Base-by-base conservation (phyloP, 1,140 invertebrate genomes). In the Armadillidium nasatum region DNA sequence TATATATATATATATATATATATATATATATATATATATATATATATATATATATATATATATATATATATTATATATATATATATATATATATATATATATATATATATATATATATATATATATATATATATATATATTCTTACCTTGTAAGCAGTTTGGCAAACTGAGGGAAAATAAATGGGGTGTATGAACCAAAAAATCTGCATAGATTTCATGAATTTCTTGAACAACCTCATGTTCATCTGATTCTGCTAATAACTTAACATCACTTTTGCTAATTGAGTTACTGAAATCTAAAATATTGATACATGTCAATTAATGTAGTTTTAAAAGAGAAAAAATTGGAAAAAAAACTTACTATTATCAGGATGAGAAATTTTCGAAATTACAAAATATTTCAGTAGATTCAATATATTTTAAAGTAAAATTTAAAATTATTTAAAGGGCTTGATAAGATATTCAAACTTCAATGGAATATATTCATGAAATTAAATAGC, bases 201-300 rank as follows among this genome's bases (percentile, higher is more conserved):
- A 98, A 87, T 99, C 96, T 9, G 92, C 95, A 87, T 96, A 98
- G 84, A 94, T 91, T 86, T 98, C 96, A 84, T 96, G 90, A 0
- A 98, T 91, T 87, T 98, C 96, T 81, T 94, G 87, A 9, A 99
- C 96, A 22, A 94, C 91, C 88, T 99, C 97, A 84, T 97, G 93
- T 84, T 99, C 96, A 87, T 99, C 97, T 82, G 92, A 94, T 86
- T 99, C 97, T 0, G 97, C 97, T 76, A 99, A 84, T 19, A 91
- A 88, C 87, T 99, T 99, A 11, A 99, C 91, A 85, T 99, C 96
- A 44, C 94, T 93, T 86, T 97, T 97, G 72, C 95, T 93, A 82
- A 99, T 94, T 19, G 97, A 95, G 85, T 99, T 99, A 83, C 95
- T 98, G 85, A 99, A 99, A 90, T 98, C 94, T 95, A 85, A 83